These are phyloP conservation scores for Phaonia tiefii DNA, from an alignment of 2,888 invertebrate species.

Conservation along the genomic window DNA sequence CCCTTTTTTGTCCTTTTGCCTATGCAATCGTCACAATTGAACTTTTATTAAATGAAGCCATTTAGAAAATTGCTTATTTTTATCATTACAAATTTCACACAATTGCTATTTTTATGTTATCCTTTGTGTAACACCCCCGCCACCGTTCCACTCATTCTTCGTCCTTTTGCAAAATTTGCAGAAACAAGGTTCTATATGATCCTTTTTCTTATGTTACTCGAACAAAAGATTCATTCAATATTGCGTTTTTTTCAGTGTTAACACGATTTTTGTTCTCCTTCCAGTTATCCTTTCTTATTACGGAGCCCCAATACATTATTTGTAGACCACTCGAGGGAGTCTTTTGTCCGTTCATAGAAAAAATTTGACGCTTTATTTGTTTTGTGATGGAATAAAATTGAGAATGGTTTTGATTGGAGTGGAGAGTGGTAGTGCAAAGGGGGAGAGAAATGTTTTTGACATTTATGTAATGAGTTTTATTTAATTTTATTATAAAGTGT, in stretches of 20 bases:
- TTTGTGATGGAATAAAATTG: slow-evolving; percentile 34
- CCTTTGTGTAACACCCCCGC: not conserved
- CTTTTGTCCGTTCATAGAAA: slow-evolving; percentile 5
- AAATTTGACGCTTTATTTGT: slow-evolving; percentile 55
- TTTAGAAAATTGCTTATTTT: slow-evolving; percentile 40
- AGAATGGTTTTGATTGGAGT: not conserved
- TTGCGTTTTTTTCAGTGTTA: slow-evolving; percentile 17
- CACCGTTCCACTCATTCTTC: not conserved
- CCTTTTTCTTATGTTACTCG: slow-evolving; percentile 40
- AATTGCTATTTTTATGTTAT: slow-evolving; percentile 20
- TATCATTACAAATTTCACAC: slow-evolving; percentile 19
- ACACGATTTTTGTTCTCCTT: not conserved
- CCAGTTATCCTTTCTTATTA: not conserved
- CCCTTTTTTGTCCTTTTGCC: not conserved
- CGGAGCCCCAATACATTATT: not conserved
- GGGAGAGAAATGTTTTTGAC: slow-evolving; percentile 53
- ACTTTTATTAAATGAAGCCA: slow-evolving; percentile 35
- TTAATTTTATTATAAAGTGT: slow-evolving; percentile 62
- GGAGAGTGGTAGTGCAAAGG: not conserved
- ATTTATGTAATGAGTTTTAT: slow-evolving; percentile 67
- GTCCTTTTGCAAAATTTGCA: slow-evolving; percentile 53
- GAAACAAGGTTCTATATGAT: slow-evolving; percentile 57
- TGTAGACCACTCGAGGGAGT: slow-evolving; percentile 11
- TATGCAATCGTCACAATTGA: not conserved
- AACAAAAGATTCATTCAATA: not conserved